Percentiles rank a stretch among this genome's conserved stretches.
phyloP scores from a whole-genome alignment of 2,888 invertebrate species.

The Agrochola circellaris region DNA sequence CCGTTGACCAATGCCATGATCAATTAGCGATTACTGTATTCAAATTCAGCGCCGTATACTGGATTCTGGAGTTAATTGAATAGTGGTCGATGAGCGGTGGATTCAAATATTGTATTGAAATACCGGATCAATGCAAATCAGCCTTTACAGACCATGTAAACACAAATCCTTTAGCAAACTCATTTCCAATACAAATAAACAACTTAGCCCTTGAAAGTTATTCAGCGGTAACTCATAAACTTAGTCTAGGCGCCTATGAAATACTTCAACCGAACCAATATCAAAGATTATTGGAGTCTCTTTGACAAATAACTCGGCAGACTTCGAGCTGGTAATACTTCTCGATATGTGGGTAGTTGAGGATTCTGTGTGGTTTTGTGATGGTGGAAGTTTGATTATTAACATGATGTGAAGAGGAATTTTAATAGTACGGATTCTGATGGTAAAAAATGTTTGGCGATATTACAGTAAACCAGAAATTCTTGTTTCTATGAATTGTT shows the following conservation, averaged over 20 bases:
- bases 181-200: conserved; percentile 10
- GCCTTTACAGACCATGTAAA: background rate
- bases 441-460: background rate
- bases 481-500: background rate
- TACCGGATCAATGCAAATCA: background rate
- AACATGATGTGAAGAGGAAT: background rate
- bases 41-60: background rate
- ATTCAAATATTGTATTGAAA: background rate
- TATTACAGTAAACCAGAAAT: background rate
- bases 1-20: too few relatives aligned
- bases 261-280: background rate
- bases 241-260: conserved; percentile 7
- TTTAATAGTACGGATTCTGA: background rate
- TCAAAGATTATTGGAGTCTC: background rate
- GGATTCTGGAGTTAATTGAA: background rate
- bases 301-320: conserved; percentile 15
- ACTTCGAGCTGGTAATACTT: background rate
- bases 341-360: background rate
- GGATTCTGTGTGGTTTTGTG: background rate
- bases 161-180: background rate
- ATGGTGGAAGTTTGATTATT: background rate
- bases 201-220: conserved; percentile 1
- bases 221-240: background rate
- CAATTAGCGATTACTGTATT: background rate
- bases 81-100: background rate